Evolutionary conservation across 2,113 vertebrate species (phyloP), one percentile per base, ranked within the genome.

Genomic region (Mus musculus): DNA sequence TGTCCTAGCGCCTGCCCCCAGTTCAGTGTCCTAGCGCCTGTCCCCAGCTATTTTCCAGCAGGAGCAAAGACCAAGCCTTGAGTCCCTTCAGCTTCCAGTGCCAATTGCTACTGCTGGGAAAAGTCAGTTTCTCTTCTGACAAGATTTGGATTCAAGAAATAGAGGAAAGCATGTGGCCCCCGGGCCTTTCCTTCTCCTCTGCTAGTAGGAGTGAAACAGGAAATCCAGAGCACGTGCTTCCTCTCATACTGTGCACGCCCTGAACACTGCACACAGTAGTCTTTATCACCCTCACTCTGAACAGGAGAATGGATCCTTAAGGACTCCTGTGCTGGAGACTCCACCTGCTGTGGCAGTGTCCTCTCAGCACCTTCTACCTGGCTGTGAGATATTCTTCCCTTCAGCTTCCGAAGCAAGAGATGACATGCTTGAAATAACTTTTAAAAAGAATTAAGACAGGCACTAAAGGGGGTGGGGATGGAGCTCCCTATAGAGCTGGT

Each of bases 11-110:
- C 97, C 94, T 30, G 28, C 59, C 65, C 42, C 46, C 90, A 63
- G 80, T 92, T 89, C 71, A 39, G n/a, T 22, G 91, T 86, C 71
- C 52, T 59, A 61, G 49, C 4, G 80, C 97, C 94, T 30, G 28
- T 65, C 56, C 39, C 46, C 91, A 63, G 73, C 93, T 89, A 14
- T 92, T 96, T 95, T 88, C 81, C 89, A 85, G 76, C 59, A 73
- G 93, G 80, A 93, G 33, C 94, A 73, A 94, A 52, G 87, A 49
- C 81, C 96, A 89, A 56, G 65, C 81, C 59, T 52, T 67, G 28
- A 89, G 69, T 26, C 71, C 36, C 90, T 81, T 80, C 30, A n/a
- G 56, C 88, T 67, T 67, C 96, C 67, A 54, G 63, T 49, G 12
- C 69, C 87, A 69, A 24, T 49, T 69, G 19, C 33, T 80, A 26